Evolutionary conservation across 2,113 vertebrate species (phyloP), one percentile per base, ranked within the genome.

Genomic region (Tragulus kanchil): DNA sequence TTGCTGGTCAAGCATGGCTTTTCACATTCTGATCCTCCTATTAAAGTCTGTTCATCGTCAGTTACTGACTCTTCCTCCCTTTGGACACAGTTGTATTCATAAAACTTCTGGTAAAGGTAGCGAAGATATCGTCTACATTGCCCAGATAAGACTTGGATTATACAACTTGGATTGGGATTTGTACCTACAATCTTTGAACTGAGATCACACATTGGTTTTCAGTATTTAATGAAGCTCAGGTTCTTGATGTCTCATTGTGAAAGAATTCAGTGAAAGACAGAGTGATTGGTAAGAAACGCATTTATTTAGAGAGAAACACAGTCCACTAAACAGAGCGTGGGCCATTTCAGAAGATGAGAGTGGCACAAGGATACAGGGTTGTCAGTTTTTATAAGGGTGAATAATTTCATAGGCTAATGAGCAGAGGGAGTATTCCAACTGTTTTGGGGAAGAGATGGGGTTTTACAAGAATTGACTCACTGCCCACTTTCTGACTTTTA

Each of bases 1-100:
- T 1, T 4, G 25, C 8, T 12, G 3, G 13, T 4, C 0, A 7
- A 31, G 8, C 26, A 1, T 11, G 11, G 13, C 17, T 28, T 69
- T 77, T 19, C 10, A 13, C 5, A 0, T 1, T 3, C 23, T 23
- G 5, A n/a, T 21, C 15, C 9, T 84, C 36, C 31, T 48, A 5
- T 15, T 3, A 2, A 11, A 19, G 6, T 8, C 3, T 21, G 61
- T 3, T 10, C 8, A 8, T 64, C 25, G 3, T 42, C 82, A 36
- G 11, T 19, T 58, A 59, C 3, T 17, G 16, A 21, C 15, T 79
- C 8, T 50, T 81, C 62, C 23, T 67, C 26, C 48, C 54, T 23
- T 11, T 21, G 17, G 17, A 9, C 45, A 28, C 13, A 69, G 13
- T 3, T 52, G 12, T 48, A 26, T 4, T 3, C 16, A 28, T 23